These are phyloP conservation scores for Fratercula arctica DNA, from an alignment of 2,797 vertebrate genomes.

Conservation along the genomic window DNA sequence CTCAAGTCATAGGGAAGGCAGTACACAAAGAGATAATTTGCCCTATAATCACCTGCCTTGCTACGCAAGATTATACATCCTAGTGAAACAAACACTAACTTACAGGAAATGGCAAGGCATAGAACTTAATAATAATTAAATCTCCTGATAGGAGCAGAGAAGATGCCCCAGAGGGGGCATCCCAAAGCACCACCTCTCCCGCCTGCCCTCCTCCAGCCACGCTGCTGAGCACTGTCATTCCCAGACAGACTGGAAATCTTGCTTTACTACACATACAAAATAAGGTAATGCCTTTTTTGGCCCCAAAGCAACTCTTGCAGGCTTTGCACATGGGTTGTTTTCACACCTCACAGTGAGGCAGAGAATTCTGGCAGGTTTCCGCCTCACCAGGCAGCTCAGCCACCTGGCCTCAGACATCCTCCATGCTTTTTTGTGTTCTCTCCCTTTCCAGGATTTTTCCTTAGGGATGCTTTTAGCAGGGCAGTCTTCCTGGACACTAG, in stretches of 20 bases:
- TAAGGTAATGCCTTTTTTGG: not conserved
- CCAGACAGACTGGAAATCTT: not conserved
- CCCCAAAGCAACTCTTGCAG: slow-evolving; percentile 1
- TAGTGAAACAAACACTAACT: not conserved
- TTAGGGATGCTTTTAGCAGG: not conserved
- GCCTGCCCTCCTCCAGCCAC: not conserved
- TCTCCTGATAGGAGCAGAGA: not conserved
- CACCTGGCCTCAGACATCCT: slow-evolving; percentile 25
- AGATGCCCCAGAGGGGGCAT: not conserved
- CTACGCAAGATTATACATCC: not conserved
- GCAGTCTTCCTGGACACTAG: not conserved
- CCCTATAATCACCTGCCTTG: not conserved
- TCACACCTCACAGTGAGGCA: slow-evolving; percentile 7
- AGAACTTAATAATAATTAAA: not conserved
- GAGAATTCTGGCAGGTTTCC: slow-evolving; percentile 47
- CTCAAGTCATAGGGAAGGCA: not conserved
- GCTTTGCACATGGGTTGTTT: slow-evolving; percentile 5
- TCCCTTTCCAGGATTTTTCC: slow-evolving; percentile 12
- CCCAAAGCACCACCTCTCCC: not conserved
- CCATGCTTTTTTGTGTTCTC: not conserved
- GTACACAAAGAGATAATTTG: not conserved
- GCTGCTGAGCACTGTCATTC: not conserved
- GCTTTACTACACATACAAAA: not conserved
- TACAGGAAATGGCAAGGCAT: not conserved
- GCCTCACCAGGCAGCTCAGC: slow-evolving; percentile 15